phyloP scores from a whole-genome alignment of 2,888 invertebrate species.

The Acanthacorydalis orientalis region DNA sequence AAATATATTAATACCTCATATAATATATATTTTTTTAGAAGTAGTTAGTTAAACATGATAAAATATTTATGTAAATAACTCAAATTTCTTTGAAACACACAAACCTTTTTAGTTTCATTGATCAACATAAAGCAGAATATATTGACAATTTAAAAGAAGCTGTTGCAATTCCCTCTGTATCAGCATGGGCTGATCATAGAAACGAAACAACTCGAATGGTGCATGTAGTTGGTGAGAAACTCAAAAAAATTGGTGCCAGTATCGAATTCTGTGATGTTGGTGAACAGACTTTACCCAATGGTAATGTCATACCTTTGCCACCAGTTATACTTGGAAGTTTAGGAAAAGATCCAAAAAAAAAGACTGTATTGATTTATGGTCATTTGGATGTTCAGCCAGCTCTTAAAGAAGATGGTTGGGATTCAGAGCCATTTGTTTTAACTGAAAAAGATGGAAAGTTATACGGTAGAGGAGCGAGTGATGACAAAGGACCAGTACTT shows the following conservation, averaged over 20 bases:
- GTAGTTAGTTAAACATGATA: too few relatives aligned
- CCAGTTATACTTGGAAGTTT: constrained; percentile 68
- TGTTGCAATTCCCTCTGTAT: constrained; percentile 91
- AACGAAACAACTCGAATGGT: constrained; percentile 72
- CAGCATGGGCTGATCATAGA: constrained; percentile 71
- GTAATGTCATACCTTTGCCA: constrained; percentile 58
- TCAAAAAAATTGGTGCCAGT: constrained; percentile 52
- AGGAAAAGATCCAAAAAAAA: constrained; percentile 70
- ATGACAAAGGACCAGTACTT: constrained; percentile 89
- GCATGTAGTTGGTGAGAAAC: constrained; percentile 55
- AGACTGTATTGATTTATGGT: constrained; percentile 88
- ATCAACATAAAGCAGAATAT: constrained; percentile 56
- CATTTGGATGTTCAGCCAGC: constrained; percentile 99
- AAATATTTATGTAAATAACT: too few relatives aligned
- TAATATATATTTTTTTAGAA: too few relatives aligned
- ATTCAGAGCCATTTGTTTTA: constrained; percentile 83
- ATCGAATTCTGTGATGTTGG: constrained; percentile 65
- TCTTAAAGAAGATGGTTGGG: constrained; percentile 83
- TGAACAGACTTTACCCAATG: constrained; percentile 52
- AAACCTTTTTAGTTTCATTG: constrained; percentile 63
- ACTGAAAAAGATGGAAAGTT: constrained; percentile 77
- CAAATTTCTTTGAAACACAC: too few relatives aligned
- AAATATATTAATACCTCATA: too few relatives aligned
- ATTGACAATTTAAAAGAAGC: constrained; percentile 66
- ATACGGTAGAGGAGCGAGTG: constrained; percentile 81